Base-by-base conservation (phyloP, 2,888 invertebrate genomes). In the Pinctada fucata region DNA sequence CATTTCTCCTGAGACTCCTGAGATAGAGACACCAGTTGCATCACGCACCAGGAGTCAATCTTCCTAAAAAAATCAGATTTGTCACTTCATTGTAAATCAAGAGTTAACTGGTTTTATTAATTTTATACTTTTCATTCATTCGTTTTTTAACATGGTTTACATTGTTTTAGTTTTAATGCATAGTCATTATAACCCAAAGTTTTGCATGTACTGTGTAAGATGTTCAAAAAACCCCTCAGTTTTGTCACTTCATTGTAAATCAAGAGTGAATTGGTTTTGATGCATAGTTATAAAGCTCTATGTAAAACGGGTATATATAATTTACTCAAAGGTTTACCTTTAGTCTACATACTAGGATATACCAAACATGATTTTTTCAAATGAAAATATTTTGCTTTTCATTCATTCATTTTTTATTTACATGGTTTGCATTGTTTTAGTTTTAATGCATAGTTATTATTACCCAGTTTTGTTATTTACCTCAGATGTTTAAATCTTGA, bases 311-410 rank as follows among this genome's bases (percentile, higher is more conserved):
- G 66, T 66, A 66, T 66, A 66, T 16, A 13, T 66, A 16, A 13
- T n/a, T 31, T 66, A 66, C 66, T 47, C 31, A 16, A 66, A 16
- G 13, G 6, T 66, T 66, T 16, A n/a, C 66, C 10, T 13, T 66
- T 66, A 66, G 5, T 16, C 64, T 64, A 64, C 31, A 31, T 31
- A 64, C n/a, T 16, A 64, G n/a, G n/a, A 64, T 16, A 66, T 66
- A 66, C 66, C 66, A 66, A 66, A 66, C 66, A 66, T 66, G 47
- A 66, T 66, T 66, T 66, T 66, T 16, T 31, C 31, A 66, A 13
- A 66, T 66, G 66, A 66, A 8, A 31, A 66, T 66, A 45, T n/a
- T 66, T 8, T 66, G 66, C 8, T 66, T 66, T 31, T 66, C 66
- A 66, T 66, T 66, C 66, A 64, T 16, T 64, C 31, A 16, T 64